phyloP scores from a whole-genome alignment of 1,140 invertebrate genomes.

The Scaptomyza montana region DNA sequence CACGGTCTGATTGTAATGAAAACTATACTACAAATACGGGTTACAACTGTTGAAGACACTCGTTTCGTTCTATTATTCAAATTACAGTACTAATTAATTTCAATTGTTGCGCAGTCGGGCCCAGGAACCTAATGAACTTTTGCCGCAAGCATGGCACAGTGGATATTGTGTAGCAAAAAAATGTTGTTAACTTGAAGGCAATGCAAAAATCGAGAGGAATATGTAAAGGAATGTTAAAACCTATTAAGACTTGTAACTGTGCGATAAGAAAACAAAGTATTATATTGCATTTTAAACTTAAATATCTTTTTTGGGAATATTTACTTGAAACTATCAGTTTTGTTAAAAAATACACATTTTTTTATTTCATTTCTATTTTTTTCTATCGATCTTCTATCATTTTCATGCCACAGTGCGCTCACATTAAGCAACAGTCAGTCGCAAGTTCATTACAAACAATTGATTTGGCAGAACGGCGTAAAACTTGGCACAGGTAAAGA shows the following conservation, averaged over 20 bases:
- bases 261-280: too few species aligned
- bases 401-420: slow-evolving; percentile 40
- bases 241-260: too few species aligned
- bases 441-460: slow-evolving; percentile 81
- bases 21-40: neutral
- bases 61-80: slow-evolving; percentile 64
- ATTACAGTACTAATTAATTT: slow-evolving; percentile 77
- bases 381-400: slow-evolving; percentile 6
- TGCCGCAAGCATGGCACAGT: neutral
- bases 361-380: neutral
- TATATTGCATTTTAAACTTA: too few species aligned
- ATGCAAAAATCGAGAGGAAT: too few species aligned
- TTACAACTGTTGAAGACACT: slow-evolving; percentile 36
- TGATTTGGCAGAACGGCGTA: slow-evolving; percentile 77
- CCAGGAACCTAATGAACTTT: slow-evolving; percentile 34
- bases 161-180: neutral
- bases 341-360: neutral
- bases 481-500: slow-evolving; percentile 76
- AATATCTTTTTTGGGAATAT: too few species aligned
- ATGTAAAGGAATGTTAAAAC: too few species aligned
- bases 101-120: slow-evolving; percentile 52
- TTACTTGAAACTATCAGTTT: too few species aligned
- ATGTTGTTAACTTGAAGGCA: too few species aligned
- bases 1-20: neutral
- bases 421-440: slow-evolving; percentile 31